Base-by-base conservation (phyloP, 2,888 invertebrate genomes). In the Trachelus troglodyta region DNA sequence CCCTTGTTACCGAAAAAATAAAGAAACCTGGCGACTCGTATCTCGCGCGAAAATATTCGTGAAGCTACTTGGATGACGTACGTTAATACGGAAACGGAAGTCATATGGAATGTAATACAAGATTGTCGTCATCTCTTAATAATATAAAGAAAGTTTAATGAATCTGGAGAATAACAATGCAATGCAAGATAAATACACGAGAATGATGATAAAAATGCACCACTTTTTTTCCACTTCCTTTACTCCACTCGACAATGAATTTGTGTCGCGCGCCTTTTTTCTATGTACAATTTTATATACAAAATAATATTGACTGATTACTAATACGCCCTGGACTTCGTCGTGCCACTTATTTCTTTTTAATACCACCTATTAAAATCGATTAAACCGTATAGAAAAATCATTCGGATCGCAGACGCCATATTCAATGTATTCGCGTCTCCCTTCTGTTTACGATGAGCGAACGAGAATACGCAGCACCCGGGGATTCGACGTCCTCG, bases 231-330 rank as follows among this genome's bases (percentile, higher is more conserved):
- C 1, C 9, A 15, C 56, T 1, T 56, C 9, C 56, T 40, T 37
- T 15, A 35, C 35, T 35, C 15, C 40, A 15, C 15, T 40, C 1
- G 15, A 23, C 37, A 56, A 56, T 4, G 3, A 71, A 30, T n/a
- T 30, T 71, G 31, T 71, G 30, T 34, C 15, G 34, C 71, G 34
- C 71, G 23, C 56, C 23, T 23, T 56, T 56, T 9, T 9, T 9
- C 9, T 75, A 68, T 76, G 23, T 76, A 76, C 73, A 76, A 76
- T 76, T 31, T 76, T 74, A 77, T 74, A 15, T 77, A 77, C 56
- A 77, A 11, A 73, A 69, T 69, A n/a, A 74, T 76, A 37, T 15
- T 40, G 9, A 30, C 23, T 11, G 56, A 6, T 12, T 6, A 31
- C 11, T 4, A 4, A 23, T 23, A 23, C 56, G 23, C 6, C 56